Evolutionary conservation across 2,113 vertebrate genomes (phyloP).

Genomic region (Apteryx owenii): DNA sequence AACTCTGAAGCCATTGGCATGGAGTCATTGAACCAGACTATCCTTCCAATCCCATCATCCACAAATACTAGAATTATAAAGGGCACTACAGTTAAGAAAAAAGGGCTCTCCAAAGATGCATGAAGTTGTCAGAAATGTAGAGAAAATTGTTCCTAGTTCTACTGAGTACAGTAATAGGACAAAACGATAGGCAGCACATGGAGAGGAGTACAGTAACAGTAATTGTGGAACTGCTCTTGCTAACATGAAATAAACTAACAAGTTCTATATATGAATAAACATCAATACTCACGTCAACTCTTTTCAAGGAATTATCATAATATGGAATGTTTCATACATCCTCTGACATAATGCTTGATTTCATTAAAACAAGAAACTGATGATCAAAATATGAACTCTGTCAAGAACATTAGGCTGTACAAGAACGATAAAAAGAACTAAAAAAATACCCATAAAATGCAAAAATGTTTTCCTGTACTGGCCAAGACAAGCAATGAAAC

Average conservation of each 20-base stretch:
- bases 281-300: rapidly evolving
- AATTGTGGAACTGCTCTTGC: not conserved
- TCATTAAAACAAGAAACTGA: not conserved
- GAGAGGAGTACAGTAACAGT: not conserved
- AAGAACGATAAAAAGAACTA: not conserved
- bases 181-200: not conserved
- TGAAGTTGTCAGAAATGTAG: not conserved
- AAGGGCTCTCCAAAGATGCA: not conserved
- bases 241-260: not conserved
- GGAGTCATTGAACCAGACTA: not conserved
- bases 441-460: not conserved
- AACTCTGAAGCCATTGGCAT: not conserved
- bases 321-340: rapidly evolving
- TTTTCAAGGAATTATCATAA: not conserved
- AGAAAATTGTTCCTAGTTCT: not conserved
- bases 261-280: not conserved
- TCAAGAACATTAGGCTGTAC: not conserved
- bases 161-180: not conserved
- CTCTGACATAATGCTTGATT: not conserved
- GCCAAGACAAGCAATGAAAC: not conserved
- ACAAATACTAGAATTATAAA: not conserved
- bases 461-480: not conserved
- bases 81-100: not conserved
- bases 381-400: not conserved
- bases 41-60: not conserved